Base-by-base conservation (phyloP, 1,140 invertebrate species). In the Heliothis virescens region DNA sequence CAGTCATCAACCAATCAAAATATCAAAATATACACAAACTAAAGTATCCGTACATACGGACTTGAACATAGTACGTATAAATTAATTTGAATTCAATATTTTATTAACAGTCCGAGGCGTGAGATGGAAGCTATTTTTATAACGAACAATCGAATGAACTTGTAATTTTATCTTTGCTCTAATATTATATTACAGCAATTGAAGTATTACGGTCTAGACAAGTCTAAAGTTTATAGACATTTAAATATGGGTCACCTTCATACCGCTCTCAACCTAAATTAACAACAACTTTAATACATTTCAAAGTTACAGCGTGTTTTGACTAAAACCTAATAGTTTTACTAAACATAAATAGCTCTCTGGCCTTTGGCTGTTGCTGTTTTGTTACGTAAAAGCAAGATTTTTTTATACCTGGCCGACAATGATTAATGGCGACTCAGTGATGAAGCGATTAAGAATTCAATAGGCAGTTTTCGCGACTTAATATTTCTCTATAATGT, bases 241-340 rank as follows among this genome's bases (percentile, higher is more conserved):
- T n/a, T 57, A 13, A 55, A 72, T 71, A 41, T 57, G 47, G 53
- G 52, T 57, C 69, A 72, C 69, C 69, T 72, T 72, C 18, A 55
- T 72, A 13, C 52, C 21, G 26, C 50, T 15, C 26, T 55, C 50
- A 52, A 57, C 69, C 69, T 72, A 72, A 72, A 72, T 57, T 52
- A 72, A 72, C 52, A 55, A n/a, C 4, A 72, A 72, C 47, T 72
- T 72, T 53, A 41, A 53, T 71, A 71, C 67, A 71, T 71, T 71
- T 71, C 67, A 53, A 71, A 71, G 18, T 71, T 71, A 71, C 67
- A 29, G 29, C 53, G 21, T 52, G 48, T 71, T 71, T 71, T 71
- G 50, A 71, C 48, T 53, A 29, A 69, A 71, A 71, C 67, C 47
- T 71, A 71, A 71, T 67, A 67, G 50, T 52, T 41, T 41, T 71